Conservation (phyloP, 2,888 invertebrate species). For the Zeuzera pyrina region DNA sequence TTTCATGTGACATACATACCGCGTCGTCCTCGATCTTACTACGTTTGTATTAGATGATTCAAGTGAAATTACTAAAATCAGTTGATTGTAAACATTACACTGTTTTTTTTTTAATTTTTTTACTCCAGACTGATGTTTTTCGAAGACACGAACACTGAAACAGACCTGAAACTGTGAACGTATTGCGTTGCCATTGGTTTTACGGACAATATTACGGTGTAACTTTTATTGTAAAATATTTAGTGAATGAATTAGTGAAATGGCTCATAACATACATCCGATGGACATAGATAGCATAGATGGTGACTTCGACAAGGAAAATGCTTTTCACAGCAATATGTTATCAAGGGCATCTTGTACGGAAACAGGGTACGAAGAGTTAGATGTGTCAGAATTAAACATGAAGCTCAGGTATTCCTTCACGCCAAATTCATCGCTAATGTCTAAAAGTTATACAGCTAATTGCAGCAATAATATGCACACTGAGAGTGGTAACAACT, state of each 20-base stretch:
- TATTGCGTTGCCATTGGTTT: conserved; percentile 3
- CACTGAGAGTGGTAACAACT: conserved; percentile 28
- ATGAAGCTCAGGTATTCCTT: conserved; percentile 60
- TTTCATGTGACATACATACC: conserved; percentile 64
- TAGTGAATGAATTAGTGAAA: conserved; percentile 22
- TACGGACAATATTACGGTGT: conserved; percentile 7
- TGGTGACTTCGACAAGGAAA: conserved; percentile 61
- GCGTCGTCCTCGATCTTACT: conserved; percentile 31
- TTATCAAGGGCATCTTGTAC: conserved; percentile 37
- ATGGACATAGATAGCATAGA: conserved; percentile 54
- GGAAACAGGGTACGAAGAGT: conserved; percentile 58
- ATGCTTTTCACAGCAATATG: conserved; percentile 49
- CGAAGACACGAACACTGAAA: conserved; percentile 18
- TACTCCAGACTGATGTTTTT: conserved; percentile 28
- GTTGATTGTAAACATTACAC: conserved; percentile 54
- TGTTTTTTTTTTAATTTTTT: conserved; percentile 37
- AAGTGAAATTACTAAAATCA: conserved; percentile 57
- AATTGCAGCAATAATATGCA: conserved; percentile 33
- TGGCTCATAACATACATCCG: conserved; percentile 53
- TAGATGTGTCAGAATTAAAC: conserved; percentile 58
- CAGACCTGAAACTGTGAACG: conserved; percentile 9
- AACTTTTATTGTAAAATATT: conserved; percentile 8
- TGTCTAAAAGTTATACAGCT: conserved; percentile 54
- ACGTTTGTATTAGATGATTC: conserved; percentile 55
- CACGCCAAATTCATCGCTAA: conserved; percentile 54